Percentiles rank a stretch among this genome's conserved stretches.
phyloP scores from a whole-genome alignment of 2,113 vertebrate genomes.

The Astur gentilis region DNA sequence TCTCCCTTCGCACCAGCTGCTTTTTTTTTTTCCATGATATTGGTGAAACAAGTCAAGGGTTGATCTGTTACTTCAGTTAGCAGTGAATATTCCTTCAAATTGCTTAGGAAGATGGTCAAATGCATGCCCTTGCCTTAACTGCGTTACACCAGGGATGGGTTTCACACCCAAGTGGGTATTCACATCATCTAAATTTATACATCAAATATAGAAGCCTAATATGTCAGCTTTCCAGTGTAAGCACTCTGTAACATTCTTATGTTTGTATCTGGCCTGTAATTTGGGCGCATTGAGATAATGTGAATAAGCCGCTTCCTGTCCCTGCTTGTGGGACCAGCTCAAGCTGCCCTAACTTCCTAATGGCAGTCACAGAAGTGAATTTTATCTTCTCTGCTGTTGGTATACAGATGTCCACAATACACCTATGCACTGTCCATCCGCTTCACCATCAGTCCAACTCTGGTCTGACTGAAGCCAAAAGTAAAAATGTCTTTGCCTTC shows the following conservation, averaged over 20 bases:
- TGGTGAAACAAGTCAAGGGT: background rate
- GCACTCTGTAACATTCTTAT: background rate
- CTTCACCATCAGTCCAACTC: background rate
- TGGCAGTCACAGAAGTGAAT: background rate
- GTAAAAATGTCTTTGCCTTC: background rate
- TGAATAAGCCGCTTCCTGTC: background rate
- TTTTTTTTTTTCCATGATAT: background rate
- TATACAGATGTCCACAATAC: background rate
- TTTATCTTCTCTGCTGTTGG: background rate
- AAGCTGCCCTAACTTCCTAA: background rate
- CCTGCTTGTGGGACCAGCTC: background rate
- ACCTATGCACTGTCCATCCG: background rate
- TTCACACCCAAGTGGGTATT: background rate
- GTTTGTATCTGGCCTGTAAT: background rate
- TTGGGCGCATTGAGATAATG: background rate
- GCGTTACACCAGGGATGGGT: rapidly evolving
- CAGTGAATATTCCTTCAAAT: background rate
- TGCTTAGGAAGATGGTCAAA: background rate
- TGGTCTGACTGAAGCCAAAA: background rate
- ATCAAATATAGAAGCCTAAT: background rate
- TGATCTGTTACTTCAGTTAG: background rate
- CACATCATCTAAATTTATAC: background rate
- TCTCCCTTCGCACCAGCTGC: background rate
- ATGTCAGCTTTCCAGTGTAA: background rate
- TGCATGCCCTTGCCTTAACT: rapidly evolving